Base-by-base conservation (phyloP, 1,140 invertebrate species). In the Philopotamus ludificatus region DNA sequence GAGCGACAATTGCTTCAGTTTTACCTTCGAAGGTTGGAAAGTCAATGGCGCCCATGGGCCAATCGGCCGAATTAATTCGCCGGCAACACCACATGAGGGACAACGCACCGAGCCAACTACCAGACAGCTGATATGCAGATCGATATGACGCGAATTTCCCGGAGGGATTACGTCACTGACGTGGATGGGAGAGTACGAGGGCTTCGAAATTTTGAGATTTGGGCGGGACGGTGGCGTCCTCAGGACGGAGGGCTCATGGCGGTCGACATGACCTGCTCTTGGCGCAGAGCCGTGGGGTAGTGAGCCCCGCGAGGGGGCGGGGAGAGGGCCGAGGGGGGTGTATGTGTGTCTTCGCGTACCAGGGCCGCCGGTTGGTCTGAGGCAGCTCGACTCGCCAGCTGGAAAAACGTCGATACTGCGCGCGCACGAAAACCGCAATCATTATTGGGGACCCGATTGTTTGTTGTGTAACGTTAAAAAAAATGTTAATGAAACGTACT, bases 11-110 rank as follows among this genome's bases (percentile, higher is more conserved):
- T 47, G 44, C 44, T 15, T 47, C 23, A 4, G n/a, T 54, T 8
- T 51, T 54, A 54, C 51, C 51, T 54, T 54, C 51, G 51, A 47
- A 47, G 10, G 8, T 12, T 4, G 44, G 18, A 47, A 47, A 47
- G 10, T 47, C 44, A 8, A 51, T 26, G 22, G 47, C 44, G 23
- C 47, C 59, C 49, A 55, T 49, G 16, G 67, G 63, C 67, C 67
- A 69, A 28, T 69, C 67, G 55, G 67, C 63, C 21, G 58, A 55
- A 58, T 69, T 69, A 21, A 65, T 69, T 10, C 67, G 67, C 23
- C 67, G 63, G 22, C 67, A 69, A 64, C 67, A 69, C 67, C 67
- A 69, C 67, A 66, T 66, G 12, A 7, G 28, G 28, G 28, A 34
- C 4, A 12, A 34, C 28, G 50, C 22, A 9, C 22, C 7, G 15